Percentiles rank a stretch among this genome's conserved stretches.
Evolutionary conservation across 92 coral and sea anemone genomes (phyloP).

Genomic region (Muricea muricata): DNA sequence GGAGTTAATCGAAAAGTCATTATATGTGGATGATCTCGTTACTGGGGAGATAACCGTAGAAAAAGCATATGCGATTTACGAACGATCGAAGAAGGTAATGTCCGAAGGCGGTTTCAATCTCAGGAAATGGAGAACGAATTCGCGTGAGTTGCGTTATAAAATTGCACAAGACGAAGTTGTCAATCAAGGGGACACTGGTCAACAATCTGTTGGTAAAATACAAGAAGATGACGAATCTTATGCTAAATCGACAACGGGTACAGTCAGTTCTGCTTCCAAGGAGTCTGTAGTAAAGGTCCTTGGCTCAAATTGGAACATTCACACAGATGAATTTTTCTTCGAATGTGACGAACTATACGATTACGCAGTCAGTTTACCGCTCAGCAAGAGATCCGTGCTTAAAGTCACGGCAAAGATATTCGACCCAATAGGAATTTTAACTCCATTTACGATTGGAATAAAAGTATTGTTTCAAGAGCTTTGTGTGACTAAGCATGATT

Average conservation of each 20-base stretch:
- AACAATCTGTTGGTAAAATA: background rate
- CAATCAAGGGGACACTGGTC: background rate
- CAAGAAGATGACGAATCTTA: conserved; percentile 52
- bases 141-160: background rate
- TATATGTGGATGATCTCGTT: conserved; percentile 47
- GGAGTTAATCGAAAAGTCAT: background rate
- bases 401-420: conserved; percentile 69
- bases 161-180: background rate
- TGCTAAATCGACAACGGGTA: conserved; percentile 8
- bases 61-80: conserved; percentile 33
- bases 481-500: conserved; percentile 54
- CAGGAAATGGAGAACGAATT: conserved; percentile 43
- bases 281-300: conserved; percentile 56
- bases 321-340: conserved; percentile 56
- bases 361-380: conserved; percentile 64
- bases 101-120: conserved; percentile 38
- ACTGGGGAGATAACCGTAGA: conserved; percentile 31
- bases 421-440: conserved; percentile 70
- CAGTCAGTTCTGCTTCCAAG: background rate
- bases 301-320: conserved; percentile 68
- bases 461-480: conserved; percentile 71
- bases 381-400: conserved; percentile 70
- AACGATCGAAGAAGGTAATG: conserved; percentile 28
- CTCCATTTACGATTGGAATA: conserved; percentile 60
- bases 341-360: conserved; percentile 43